These are phyloP conservation scores for Microcebus ravelobensis DNA, from an alignment of 2,113 vertebrate genomes.

Conservation along the genomic window DNA sequence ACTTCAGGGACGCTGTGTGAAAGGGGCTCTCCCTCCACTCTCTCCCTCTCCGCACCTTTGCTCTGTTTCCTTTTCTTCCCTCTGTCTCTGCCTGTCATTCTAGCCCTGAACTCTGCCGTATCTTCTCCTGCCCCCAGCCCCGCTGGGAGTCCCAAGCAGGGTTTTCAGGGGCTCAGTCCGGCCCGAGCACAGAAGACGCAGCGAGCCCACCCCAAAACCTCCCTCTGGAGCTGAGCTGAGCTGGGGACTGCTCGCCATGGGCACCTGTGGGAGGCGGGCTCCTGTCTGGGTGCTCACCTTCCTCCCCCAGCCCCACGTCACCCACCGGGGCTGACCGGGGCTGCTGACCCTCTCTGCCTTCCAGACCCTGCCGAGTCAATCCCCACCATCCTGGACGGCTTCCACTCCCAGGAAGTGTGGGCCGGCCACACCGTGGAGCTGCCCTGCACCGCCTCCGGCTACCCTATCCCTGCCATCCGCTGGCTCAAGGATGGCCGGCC, in stretches of 20 bases:
- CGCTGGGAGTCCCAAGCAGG: not conserved
- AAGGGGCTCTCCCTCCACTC: not conserved
- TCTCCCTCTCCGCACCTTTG: not conserved
- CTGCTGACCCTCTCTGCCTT: conserved; percentile 18
- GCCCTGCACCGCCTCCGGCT: conserved; percentile 96
- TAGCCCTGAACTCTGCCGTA: not conserved
- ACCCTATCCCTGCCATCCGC: conserved; percentile 95
- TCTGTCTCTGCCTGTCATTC: not conserved
- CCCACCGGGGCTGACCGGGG: not conserved
- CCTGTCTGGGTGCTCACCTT: not conserved
- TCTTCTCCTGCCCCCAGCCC: not conserved
- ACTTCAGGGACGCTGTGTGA: not conserved
- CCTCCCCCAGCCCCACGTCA: no score
- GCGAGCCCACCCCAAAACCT: rapidly evolving
- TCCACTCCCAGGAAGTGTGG: conserved; percentile 94
- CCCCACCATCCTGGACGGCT: conserved; percentile 95
- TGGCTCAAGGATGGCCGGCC: conserved; percentile 98
- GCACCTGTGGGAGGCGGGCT: rapidly evolving
- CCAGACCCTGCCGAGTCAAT: conserved; percentile 95
- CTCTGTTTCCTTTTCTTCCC: not conserved
- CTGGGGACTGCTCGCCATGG: not conserved
- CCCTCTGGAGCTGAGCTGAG: not conserved
- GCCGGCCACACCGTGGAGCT: conserved; percentile 92
- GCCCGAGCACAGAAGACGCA: not conserved
- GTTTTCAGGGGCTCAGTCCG: not conserved